Conservation (phyloP, 2,888 invertebrate species). For the Orchesellides sinensis region DNA sequence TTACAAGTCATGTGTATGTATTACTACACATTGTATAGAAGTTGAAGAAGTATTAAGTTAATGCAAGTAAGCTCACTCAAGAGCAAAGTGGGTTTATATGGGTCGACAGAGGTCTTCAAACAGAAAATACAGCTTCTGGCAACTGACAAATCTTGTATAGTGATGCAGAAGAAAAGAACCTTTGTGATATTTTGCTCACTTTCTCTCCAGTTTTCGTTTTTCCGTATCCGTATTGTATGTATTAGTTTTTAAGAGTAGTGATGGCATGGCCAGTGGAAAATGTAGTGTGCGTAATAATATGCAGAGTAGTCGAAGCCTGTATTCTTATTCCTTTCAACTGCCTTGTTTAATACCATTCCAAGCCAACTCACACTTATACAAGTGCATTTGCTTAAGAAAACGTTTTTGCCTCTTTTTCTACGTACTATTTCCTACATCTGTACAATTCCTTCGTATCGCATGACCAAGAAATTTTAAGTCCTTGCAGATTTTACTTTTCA, state of each 20-base stretch:
- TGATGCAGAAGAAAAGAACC: constrained; percentile 6
- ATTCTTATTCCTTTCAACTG: constrained; percentile 52
- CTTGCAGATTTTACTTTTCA: constrained; percentile 35
- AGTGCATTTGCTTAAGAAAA: constrained; percentile 18
- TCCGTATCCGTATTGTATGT: background rate
- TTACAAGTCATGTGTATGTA: background rate
- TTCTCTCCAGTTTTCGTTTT: constrained; percentile 8
- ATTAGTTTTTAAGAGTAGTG: background rate
- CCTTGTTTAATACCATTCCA: constrained; percentile 56
- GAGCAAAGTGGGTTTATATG: constrained; percentile 27
- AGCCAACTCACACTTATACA: constrained; percentile 49
- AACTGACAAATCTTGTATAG: constrained; percentile 18
- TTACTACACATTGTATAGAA: background rate
- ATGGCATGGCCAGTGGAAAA: background rate
- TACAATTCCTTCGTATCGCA: background rate
- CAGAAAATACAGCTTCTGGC: constrained; percentile 49
- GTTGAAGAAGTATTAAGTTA: constrained; percentile 19
- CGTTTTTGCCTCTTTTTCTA: constrained; percentile 4
- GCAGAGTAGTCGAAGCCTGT: constrained; percentile 34
- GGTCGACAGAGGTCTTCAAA: constrained; percentile 49
- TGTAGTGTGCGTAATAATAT: constrained; percentile 33
- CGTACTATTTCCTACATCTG: background rate
- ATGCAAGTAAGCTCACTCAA: background rate
- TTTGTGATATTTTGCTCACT: constrained; percentile 41
- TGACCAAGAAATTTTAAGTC: background rate